phyloP scores from a whole-genome alignment of 2,888 invertebrate species.

The Mimumesa dahlbomi region DNA sequence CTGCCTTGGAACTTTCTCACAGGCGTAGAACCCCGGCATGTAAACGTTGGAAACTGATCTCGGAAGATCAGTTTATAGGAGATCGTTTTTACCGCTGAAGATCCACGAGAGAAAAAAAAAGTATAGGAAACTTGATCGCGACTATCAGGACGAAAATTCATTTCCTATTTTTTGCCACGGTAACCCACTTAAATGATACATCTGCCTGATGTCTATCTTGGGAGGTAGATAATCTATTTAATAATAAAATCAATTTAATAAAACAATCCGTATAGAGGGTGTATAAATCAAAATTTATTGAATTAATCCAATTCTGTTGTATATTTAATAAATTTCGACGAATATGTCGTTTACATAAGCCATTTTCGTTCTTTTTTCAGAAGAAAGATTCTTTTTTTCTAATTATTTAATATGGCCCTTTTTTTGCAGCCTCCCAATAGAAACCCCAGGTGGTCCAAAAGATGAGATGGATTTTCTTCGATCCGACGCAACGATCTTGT shows the following conservation, averaged over 20 bases:
- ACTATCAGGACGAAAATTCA: not conserved
- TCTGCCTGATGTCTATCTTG: too few relatives aligned
- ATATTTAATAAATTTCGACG: too few relatives aligned
- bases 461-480: conserved; percentile 54
- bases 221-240: too few relatives aligned
- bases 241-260: too few relatives aligned
- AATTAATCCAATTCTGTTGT: too few relatives aligned
- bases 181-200: too few relatives aligned
- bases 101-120: conserved; percentile 7
- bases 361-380: not conserved
- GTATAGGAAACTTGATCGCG: conserved; percentile 16
- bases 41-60: conserved; percentile 37
- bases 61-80: conserved; percentile 22
- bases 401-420: conserved; percentile 40
- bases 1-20: conserved; percentile 60
- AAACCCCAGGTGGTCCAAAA: conserved; percentile 68
- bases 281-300: too few relatives aligned
- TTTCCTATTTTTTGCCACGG: too few relatives aligned
- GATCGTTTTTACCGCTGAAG: conserved; percentile 21
- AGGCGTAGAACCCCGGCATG: conserved; percentile 29
- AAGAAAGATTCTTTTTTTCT: conserved; percentile 7
- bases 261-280: too few relatives aligned
- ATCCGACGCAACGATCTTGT: conserved; percentile 59
- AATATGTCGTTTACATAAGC: not conserved
- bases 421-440: conserved; percentile 58